Base-by-base conservation (phyloP, 2,113 vertebrate genomes). In the Microtus oregoni region DNA sequence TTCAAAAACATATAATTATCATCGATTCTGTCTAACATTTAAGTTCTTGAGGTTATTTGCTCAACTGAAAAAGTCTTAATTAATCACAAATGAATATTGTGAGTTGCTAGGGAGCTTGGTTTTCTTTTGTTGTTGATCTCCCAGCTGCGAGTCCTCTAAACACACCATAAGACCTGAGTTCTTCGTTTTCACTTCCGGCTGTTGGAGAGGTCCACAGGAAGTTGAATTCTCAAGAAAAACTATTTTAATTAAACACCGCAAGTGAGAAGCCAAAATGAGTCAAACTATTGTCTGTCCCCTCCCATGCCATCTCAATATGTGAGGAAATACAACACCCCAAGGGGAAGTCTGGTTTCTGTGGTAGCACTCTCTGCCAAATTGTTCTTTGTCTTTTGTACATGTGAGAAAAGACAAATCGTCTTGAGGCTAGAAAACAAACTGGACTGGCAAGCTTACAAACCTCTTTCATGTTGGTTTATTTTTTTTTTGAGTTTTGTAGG, bases 391-490 rank as follows among this genome's bases (percentile, higher is more conserved):
- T 90, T 95, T 95, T 83, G 20, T 78, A 47, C 13, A 47, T 94
- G 88, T 73, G 87, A 91, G 47, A 88, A 90, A 96, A 93, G 55
- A 94, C 94, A 94, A 89, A 55, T 44, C 76, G 22, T 93, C 85
- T 13, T 81, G 3, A 22, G 38, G 55, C 85, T 86, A 61, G 81
- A 94, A 87, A n/a, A 72, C 24, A 76, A 83, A 61, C 24, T 32
- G 6, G 28, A 68, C 10, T 38, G 19, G 28, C 58, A 94, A 90
- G 19, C 58, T 28, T 79, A 44, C 67, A 38, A 87, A n/a, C 68
- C 38, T 89, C 67, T 55, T 92, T 94, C 72, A 94, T 94, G 55
- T 89, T 86, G 44, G 11, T 44, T 35, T 96, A 1, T 91, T 95
- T 12, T 58, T 55, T 55, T 55, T 19, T 94, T 50, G 47, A 20